Conservation (phyloP, 1,140 invertebrate genomes). For the Lysiphlebus fabarum region DNA sequence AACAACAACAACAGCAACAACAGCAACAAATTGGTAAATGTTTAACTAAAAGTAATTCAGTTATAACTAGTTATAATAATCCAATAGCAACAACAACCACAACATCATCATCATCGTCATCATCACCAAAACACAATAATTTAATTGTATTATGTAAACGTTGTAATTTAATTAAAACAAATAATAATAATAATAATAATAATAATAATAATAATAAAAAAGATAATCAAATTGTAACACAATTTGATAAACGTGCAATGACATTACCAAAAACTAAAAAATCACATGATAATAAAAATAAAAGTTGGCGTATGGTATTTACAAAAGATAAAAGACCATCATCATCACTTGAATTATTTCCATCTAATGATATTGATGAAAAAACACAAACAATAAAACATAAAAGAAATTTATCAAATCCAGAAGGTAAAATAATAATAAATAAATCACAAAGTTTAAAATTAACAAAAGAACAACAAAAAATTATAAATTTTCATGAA, state of each 20-base stretch:
- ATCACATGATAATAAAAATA: constrained; percentile 44
- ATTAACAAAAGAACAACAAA: constrained; percentile 25
- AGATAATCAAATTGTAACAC: constrained; percentile 27
- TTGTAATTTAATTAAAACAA: constrained; percentile 39
- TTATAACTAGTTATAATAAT: constrained; percentile 26
- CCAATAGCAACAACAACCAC: too few relatives aligned
- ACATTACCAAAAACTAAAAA: constrained; percentile 46
- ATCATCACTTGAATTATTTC: constrained; percentile 42
- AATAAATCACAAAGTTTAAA: constrained; percentile 24
- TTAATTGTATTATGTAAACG: constrained; percentile 38
- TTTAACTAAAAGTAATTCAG: constrained; percentile 43
- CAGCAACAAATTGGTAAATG: constrained; percentile 25
- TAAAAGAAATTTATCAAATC: constrained; percentile 45
- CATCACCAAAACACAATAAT: constrained; percentile 26
- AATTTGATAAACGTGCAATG: constrained; percentile 45
- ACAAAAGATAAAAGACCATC: constrained; percentile 50
- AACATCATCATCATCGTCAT: not conserved
- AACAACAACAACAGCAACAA: constrained; percentile 31
- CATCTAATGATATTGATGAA: constrained; percentile 26
- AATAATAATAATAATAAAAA: constrained; percentile 24
- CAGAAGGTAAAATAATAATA: constrained; percentile 38
- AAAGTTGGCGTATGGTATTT: constrained; percentile 49
- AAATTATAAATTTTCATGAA: constrained; percentile 37
- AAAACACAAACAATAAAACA: constrained; percentile 32
- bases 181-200: constrained; percentile 28